phyloP scores from a whole-genome alignment of 1,140 invertebrate species.

The Achroia grisella region DNA sequence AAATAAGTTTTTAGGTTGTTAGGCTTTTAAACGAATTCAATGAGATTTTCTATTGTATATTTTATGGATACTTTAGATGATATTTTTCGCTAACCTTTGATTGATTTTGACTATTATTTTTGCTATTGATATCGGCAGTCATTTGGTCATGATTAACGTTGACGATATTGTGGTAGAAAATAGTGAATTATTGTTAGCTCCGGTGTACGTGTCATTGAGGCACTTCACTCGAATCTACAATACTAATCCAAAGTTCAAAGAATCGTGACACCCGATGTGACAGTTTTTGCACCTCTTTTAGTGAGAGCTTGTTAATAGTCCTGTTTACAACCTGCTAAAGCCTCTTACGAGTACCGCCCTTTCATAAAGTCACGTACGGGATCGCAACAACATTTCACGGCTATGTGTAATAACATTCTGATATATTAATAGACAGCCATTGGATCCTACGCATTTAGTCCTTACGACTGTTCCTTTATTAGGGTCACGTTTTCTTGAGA shows the following conservation, averaged over 20 bases:
- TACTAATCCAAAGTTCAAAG: constrained; percentile 3
- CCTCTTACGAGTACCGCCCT: constrained; percentile 32
- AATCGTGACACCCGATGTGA: constrained; percentile 30
- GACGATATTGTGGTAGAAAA: too few species aligned
- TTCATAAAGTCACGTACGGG: constrained; percentile 58
- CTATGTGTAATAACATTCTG: constrained; percentile 38
- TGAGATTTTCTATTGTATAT: not conserved
- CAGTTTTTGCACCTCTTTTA: constrained; percentile 35
- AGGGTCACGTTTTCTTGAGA: constrained; percentile 62
- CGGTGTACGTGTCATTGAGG: not conserved
- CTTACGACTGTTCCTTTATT: constrained; percentile 34
- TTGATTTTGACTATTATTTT: too few species aligned
- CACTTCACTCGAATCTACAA: constrained; percentile 1
- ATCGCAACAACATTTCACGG: constrained; percentile 29
- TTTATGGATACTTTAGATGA: not conserved
- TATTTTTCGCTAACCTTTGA: not conserved
- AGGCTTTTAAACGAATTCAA: not conserved
- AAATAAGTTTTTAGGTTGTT: not conserved
- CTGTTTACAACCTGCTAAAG: constrained; percentile 66
- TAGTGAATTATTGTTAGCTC: too few species aligned
- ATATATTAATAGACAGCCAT: constrained; percentile 48
- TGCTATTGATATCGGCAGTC: too few species aligned
- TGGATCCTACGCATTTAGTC: constrained; percentile 22
- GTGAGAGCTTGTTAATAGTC: constrained; percentile 54
- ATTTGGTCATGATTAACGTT: too few species aligned